A percentile compares a stretch with the other conserved stretches of the same genome.
These are phyloP conservation scores for Sorex fumeus DNA, from an alignment of 2,113 vertebrate genomes.

Conservation along the genomic window DNA sequence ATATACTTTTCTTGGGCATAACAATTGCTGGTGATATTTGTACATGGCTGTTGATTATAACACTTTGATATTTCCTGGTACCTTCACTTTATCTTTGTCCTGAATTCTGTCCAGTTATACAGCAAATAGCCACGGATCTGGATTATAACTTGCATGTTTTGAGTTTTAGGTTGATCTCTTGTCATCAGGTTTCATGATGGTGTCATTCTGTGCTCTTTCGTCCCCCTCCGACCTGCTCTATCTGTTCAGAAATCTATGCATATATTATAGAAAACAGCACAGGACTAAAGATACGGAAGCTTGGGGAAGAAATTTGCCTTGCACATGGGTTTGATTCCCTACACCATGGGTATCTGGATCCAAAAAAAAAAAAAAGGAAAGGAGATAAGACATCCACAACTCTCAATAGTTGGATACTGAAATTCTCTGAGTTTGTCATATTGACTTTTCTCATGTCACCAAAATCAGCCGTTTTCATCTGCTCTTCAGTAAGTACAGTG, in stretches of 20 bases:
- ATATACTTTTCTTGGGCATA: fast-evolving
- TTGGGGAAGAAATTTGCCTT: too few relatives aligned
- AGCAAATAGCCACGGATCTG: not conserved
- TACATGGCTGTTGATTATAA: not conserved
- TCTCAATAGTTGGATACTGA: not conserved
- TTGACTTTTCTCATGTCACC: not conserved
- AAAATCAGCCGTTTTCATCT: not conserved
- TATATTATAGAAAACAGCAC: not conserved
- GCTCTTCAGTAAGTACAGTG: not conserved
- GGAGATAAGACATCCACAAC: not conserved
- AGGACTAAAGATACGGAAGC: not conserved
- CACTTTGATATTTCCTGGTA: not conserved
- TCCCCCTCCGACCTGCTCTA: not conserved
- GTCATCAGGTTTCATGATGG: not conserved
- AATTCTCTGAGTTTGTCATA: not conserved
- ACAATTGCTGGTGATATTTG: not conserved
- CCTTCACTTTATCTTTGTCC: not conserved
- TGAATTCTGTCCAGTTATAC: not conserved
- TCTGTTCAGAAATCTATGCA: not conserved
- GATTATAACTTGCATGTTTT: not conserved
- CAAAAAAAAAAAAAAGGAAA: not conserved
- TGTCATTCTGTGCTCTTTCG: not conserved
- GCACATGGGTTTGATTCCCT: too few relatives aligned
- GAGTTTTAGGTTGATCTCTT: not conserved
- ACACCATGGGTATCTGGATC: too few relatives aligned